A percentile compares a stretch with the other conserved stretches of the same genome.
Evolutionary conservation across 2,113 vertebrate genomes (phyloP).

Genomic region (Zapornia atra): DNA sequence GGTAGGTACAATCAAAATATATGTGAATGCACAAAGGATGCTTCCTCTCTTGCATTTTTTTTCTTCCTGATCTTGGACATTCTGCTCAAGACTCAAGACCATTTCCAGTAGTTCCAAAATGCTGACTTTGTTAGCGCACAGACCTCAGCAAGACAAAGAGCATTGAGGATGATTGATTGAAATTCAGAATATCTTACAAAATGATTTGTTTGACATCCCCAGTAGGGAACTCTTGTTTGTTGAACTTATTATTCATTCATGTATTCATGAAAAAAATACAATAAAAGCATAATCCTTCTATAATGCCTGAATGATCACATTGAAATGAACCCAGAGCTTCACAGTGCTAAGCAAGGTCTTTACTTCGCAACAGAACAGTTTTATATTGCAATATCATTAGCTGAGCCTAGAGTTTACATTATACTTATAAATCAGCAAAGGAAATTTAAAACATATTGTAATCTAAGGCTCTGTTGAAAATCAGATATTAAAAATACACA

Average conservation of each 20-base stretch:
- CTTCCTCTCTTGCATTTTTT: neutral
- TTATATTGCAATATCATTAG: conserved; percentile 77
- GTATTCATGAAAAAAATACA: conserved; percentile 80
- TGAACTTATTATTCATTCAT: conserved; percentile 81
- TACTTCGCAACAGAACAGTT: conserved; percentile 72
- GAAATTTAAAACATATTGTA: conserved; percentile 75
- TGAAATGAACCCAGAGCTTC: conserved; percentile 76
- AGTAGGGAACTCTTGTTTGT: conserved; percentile 78
- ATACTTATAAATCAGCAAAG: conserved; percentile 77
- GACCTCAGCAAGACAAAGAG: conserved; percentile 45
- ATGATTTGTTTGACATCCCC: conserved; percentile 77
- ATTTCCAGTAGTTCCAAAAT: conserved; percentile 27
- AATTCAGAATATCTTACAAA: conserved; percentile 75
- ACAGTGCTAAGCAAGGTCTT: conserved; percentile 74
- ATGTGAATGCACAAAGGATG: neutral
- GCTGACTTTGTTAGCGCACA: conserved; percentile 54
- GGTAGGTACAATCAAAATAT: neutral
- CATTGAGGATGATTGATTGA: conserved; percentile 68
- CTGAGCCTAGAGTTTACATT: conserved; percentile 76
- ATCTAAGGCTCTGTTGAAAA: conserved; percentile 73
- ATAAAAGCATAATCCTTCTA: conserved; percentile 78
- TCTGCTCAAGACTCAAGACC: neutral
- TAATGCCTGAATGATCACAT: conserved; percentile 75
- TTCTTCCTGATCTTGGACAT: neutral
- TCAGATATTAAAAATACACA: conserved; percentile 75